phyloP scores from a whole-genome alignment of 2,888 invertebrate species.

The Subacronicta megacephala region DNA sequence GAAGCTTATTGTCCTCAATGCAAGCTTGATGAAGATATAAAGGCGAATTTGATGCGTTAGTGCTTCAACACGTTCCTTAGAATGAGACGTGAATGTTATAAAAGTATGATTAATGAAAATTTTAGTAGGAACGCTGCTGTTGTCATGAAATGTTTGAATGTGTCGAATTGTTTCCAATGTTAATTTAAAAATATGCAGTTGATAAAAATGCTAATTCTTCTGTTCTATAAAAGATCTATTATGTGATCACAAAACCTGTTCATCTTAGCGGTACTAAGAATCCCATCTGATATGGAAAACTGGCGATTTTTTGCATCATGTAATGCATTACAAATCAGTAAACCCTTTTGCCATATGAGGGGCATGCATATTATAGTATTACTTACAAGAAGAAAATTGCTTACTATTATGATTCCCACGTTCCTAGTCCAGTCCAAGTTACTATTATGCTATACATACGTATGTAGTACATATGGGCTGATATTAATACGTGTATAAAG shows the following conservation, averaged over 20 bases:
- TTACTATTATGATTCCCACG: constrained; percentile 56
- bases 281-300: constrained; percentile 3
- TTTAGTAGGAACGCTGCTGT: constrained; percentile 28
- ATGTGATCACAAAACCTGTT: constrained; percentile 24
- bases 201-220: constrained; percentile 7
- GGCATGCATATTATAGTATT: constrained; percentile 31
- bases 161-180: constrained; percentile 27
- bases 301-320: constrained; percentile 12
- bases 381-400: constrained; percentile 53
- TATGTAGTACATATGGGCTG: constrained; percentile 17
- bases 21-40: constrained; percentile 50
- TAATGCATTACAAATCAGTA: constrained; percentile 40
- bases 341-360: constrained; percentile 25
- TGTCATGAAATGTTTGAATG: constrained; percentile 37
- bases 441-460: constrained; percentile 30
- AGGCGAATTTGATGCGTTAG: constrained; percentile 41
- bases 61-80: constrained; percentile 35
- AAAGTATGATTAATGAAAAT: constrained; percentile 55
- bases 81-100: constrained; percentile 39
- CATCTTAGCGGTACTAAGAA: constrained; percentile 16
- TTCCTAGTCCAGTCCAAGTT: constrained; percentile 28
- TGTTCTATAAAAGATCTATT: constrained; percentile 12
- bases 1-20: constrained; percentile 71
- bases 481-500: constrained; percentile 48
- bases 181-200: not conserved